These are phyloP conservation scores for Mustela nigripes DNA, from an alignment of 2,113 vertebrate genomes.

Conservation along the genomic window DNA sequence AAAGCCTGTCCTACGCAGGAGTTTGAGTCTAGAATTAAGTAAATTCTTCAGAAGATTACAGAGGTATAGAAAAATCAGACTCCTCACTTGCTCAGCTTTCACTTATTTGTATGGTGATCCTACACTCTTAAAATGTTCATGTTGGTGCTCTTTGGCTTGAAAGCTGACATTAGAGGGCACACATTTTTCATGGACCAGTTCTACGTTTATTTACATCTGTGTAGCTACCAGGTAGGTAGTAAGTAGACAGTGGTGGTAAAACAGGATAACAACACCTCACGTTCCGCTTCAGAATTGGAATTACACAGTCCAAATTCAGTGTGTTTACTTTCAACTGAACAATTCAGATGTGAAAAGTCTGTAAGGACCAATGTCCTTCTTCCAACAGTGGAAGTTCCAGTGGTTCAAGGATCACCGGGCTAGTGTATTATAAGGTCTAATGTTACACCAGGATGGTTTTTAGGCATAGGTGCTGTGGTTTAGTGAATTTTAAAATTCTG, in stretches of 20 bases:
- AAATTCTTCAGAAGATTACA: not conserved
- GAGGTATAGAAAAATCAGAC: not conserved
- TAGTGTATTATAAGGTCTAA: not conserved
- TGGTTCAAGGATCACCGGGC: not conserved
- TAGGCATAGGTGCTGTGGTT: not conserved
- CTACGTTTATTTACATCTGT: not conserved
- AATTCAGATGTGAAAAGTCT: not conserved
- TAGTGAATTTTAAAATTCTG: constrained; percentile 29
- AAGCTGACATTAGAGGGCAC: not conserved
- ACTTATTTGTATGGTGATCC: not conserved
- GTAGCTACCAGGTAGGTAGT: not conserved
- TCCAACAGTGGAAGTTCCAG: not conserved
- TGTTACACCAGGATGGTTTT: not conserved
- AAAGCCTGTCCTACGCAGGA: not conserved
- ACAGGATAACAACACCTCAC: not conserved
- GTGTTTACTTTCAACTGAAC: not conserved
- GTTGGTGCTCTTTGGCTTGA: not conserved
- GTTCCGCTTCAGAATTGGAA: not conserved
- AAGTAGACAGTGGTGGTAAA: not conserved
- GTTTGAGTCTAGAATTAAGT: not conserved
- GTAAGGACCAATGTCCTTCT: not conserved
- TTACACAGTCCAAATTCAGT: not conserved
- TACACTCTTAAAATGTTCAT: not conserved
- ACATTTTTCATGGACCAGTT: not conserved
- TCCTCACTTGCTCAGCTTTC: not conserved